These are phyloP conservation scores for Mesoligia furuncula DNA, from an alignment of 2,888 invertebrate species.

Conservation along the genomic window DNA sequence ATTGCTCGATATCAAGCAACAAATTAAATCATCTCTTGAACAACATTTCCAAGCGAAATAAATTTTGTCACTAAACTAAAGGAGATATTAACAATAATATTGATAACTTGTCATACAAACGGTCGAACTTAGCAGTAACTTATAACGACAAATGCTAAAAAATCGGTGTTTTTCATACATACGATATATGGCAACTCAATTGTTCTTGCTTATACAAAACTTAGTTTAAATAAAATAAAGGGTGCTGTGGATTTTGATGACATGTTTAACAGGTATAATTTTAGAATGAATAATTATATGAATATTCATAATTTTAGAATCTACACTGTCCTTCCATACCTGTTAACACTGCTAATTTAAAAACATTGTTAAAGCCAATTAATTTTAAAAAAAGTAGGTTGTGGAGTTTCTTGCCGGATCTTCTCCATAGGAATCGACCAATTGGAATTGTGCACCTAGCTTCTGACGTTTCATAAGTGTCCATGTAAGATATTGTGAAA, in stretches of 20 bases:
- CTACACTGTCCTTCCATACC: too few relatives aligned
- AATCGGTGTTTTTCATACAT: slow-evolving; percentile 40
- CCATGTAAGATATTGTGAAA: too few relatives aligned
- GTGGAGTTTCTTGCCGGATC: too few relatives aligned
- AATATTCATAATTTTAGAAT: not conserved
- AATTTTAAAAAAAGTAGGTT: too few relatives aligned
- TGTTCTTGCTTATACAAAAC: slow-evolving; percentile 38
- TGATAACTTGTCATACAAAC: slow-evolving; percentile 33
- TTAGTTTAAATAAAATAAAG: not conserved
- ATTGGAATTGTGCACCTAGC: too few relatives aligned
- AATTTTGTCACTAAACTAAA: slow-evolving; percentile 45
- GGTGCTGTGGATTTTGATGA: slow-evolving; percentile 24
- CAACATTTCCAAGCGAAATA: slow-evolving; percentile 49
- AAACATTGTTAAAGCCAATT: too few relatives aligned
- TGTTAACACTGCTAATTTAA: too few relatives aligned
- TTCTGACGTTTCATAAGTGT: too few relatives aligned
- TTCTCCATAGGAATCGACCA: too few relatives aligned
- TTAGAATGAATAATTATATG: too few relatives aligned
- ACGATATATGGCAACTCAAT: slow-evolving; percentile 71
- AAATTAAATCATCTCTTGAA: slow-evolving; percentile 30
- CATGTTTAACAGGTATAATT: not conserved
- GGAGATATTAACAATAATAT: slow-evolving; percentile 40
- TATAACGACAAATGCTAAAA: slow-evolving; percentile 59
- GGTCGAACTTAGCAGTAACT: slow-evolving; percentile 41
- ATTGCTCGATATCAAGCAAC: not conserved